Percentiles rank a stretch among this genome's conserved stretches.
phyloP scores from a whole-genome alignment of 1,140 invertebrate genomes.

The Drosophila seguyi region DNA sequence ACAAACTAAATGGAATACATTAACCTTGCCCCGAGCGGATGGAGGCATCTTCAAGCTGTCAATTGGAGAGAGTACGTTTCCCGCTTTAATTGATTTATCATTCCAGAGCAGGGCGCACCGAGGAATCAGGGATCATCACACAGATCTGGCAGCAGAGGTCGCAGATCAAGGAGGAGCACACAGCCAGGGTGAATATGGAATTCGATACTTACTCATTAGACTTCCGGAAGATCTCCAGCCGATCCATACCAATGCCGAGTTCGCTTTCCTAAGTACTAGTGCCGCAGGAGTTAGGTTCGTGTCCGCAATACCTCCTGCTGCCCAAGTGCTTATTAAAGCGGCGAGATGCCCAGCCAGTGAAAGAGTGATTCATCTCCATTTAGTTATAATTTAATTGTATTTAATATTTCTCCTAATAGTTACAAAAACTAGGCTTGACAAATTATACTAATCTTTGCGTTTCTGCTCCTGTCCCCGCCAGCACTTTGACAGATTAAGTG shows the following conservation, averaged over 20 bases:
- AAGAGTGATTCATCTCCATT: slow-evolving; percentile 40
- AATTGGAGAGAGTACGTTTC: slow-evolving; percentile 26
- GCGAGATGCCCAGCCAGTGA: slow-evolving; percentile 52
- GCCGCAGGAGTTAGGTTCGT: slow-evolving; percentile 85
- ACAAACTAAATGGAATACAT: slow-evolving; percentile 60
- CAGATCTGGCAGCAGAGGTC: slow-evolving; percentile 7
- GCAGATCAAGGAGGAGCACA: slow-evolving; percentile 4
- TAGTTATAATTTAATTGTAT: slow-evolving; percentile 74
- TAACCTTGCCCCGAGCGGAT: slow-evolving; percentile 46
- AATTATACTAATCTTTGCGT: slow-evolving; percentile 81
- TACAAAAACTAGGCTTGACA: slow-evolving; percentile 76
- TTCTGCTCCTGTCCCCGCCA: slow-evolving; percentile 49
- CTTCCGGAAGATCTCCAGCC: not conserved
- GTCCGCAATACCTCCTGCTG: slow-evolving; percentile 84
- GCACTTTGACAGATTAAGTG: slow-evolving; percentile 52
- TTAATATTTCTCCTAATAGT: slow-evolving; percentile 75
- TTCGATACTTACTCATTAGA: slow-evolving; percentile 20
- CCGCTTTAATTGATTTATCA: slow-evolving; percentile 23
- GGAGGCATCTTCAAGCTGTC: slow-evolving; percentile 53
- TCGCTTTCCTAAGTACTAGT: slow-evolving; percentile 86
- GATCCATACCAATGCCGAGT: slow-evolving; percentile 11
- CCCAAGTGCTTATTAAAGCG: slow-evolving; percentile 86
- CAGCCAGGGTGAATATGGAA: slow-evolving; percentile 28
- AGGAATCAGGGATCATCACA: slow-evolving; percentile 23
- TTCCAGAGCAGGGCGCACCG: slow-evolving; percentile 19